Evolutionary conservation across 2,113 vertebrate genomes (phyloP), one percentile per base, ranked within the genome.

Genomic region (Lagenorhynchus albirostris): DNA sequence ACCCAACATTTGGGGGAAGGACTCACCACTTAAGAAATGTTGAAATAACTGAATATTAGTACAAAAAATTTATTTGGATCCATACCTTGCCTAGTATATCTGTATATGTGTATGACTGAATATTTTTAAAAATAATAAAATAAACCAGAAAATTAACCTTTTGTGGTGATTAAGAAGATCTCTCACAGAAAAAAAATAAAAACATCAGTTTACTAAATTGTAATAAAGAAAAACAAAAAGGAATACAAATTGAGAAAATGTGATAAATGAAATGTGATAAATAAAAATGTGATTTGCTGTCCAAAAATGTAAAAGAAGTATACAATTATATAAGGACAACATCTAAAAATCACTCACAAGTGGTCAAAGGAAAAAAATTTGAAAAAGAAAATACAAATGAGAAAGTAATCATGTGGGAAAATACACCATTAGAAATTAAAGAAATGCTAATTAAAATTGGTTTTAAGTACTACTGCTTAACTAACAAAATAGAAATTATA

Each of bases 141-240:
- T 63, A 76, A 84, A 88, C 3, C 47, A 91, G 71, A 73, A 94
- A 73, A 94, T 53, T 58, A 70, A 47, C 77, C 26, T 67, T 92
- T 84, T 44, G 5, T 86, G 60, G 58, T 88, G 25, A 94, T 81
- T 86, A 86, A 85, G 20, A 84, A 76, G 62, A 41, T 36, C 92
- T 38, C 79, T 74, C 87, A 91, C 36, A 77, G 74, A 2, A 82
- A 81, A 55, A 36, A 41, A 70, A 20, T 14, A 41, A 41, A 44
- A 82, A 90, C 8, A 86, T 77, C 44, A 47, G 25, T 55, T 89
- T 73, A 76, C 41, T 63, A 50, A 81, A 83, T 25, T 58, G 7
- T 63, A 90, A 53, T n/a, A 82, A 26, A 79, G 15, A 93, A 63
- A 70, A 50, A 95, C 41, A 81, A 89, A 92, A 85, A 96, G n/a